Evolutionary conservation across 2,888 invertebrate species (phyloP).

Genomic region (Emmelina monodactyla): DNA sequence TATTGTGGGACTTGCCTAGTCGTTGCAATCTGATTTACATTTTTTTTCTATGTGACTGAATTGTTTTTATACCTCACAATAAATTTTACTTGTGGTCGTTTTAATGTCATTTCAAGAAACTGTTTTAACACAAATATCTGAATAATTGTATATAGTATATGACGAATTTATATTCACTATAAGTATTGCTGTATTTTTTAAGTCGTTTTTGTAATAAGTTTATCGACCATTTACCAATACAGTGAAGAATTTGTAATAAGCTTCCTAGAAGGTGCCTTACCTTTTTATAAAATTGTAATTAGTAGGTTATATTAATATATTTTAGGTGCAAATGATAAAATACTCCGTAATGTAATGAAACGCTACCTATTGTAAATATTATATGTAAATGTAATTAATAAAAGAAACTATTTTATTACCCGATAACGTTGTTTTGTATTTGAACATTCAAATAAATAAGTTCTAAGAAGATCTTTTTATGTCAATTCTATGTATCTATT

Average conservation of each 20-base stretch:
- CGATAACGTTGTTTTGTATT: slow-evolving; percentile 27
- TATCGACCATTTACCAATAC: slow-evolving; percentile 27
- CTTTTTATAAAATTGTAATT: slow-evolving; percentile 21
- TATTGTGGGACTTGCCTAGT: slow-evolving; percentile 39
- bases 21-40: slow-evolving; percentile 41
- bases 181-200: slow-evolving; percentile 6
- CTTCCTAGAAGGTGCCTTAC: slow-evolving; percentile 59
- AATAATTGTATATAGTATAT: no score
- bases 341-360: slow-evolving; percentile 48
- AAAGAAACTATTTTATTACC: slow-evolving; percentile 63
- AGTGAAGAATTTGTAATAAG: slow-evolving; percentile 19
- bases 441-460: no score
- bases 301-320: slow-evolving; percentile 19
- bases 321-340: slow-evolving; percentile 43
- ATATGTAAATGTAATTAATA: slow-evolving; percentile 46
- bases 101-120: no score
- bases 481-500: no score
- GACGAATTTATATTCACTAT: slow-evolving; percentile 7
- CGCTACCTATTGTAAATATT: slow-evolving; percentile 51
- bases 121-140: no score
- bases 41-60: slow-evolving; percentile 6
- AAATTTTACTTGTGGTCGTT: slow-evolving; percentile 42
- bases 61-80: slow-evolving; percentile 22
- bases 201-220: neutral
- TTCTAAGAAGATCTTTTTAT: no score